Conservation (phyloP, 2,113 vertebrate genomes). For the Lophotis ruficrista region DNA sequence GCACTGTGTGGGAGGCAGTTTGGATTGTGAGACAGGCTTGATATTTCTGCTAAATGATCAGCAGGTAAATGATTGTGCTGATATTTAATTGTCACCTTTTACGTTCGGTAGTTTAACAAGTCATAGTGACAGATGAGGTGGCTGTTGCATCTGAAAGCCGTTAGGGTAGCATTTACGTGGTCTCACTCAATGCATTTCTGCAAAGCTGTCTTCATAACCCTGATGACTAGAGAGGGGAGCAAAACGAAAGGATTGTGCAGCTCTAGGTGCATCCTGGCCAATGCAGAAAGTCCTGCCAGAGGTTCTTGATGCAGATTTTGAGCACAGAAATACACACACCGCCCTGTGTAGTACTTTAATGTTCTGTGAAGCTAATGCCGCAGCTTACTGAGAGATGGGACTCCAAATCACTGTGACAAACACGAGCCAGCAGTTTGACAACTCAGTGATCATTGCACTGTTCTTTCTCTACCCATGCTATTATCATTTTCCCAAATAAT, state of each 20-base stretch:
- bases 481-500: not conserved
- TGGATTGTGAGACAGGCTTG: not conserved
- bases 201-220: not conserved
- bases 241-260: not conserved
- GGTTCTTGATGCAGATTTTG: not conserved
- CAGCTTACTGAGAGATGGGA: not conserved
- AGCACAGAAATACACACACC: not conserved
- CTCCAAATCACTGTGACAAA: not conserved
- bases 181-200: not conserved
- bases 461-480: not conserved
- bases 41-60: conserved; percentile 34
- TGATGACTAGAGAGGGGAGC: not conserved
- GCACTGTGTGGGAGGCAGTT: conserved; percentile 6
- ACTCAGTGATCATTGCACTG: not conserved
- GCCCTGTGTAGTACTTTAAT: not conserved
- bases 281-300: not conserved
- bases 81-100: conserved; percentile 48
- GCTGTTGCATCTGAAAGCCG: not conserved
- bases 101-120: conserved; percentile 19
- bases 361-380: not conserved
- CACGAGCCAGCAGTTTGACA: not conserved
- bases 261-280: not conserved
- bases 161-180: not conserved
- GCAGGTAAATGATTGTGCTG: conserved; percentile 1
- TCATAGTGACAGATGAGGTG: not conserved